Conservation (phyloP, 2,797 vertebrate species). For the Leptatherina wallacei region DNA sequence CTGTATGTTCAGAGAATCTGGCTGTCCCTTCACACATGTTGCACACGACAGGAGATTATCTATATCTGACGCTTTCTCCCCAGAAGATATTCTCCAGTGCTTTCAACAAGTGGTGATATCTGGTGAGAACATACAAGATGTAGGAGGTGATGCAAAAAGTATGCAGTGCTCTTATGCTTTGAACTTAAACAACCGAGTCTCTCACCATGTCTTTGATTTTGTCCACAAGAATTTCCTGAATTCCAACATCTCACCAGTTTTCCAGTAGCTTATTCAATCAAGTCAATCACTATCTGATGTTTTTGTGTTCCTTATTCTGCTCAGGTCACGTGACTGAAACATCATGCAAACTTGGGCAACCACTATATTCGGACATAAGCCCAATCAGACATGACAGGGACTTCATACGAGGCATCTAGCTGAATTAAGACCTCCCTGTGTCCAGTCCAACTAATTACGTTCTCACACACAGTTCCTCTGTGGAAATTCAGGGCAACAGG, state of each 20-base stretch:
- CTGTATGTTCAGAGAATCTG: not conserved
- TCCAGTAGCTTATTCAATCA: not conserved
- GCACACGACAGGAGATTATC: not conserved
- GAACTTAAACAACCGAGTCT: not conserved
- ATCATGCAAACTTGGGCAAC: not conserved
- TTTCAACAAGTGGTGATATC: not conserved
- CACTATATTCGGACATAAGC: not conserved
- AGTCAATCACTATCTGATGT: not conserved
- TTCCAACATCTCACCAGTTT: not conserved
- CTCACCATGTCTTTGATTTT: not conserved
- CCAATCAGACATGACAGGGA: constrained; percentile 8
- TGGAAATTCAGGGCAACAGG: constrained; percentile 8
- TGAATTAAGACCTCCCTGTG: not conserved
- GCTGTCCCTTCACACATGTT: not conserved
- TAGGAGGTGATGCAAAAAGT: not conserved
- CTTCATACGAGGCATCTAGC: not conserved
- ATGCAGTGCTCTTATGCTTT: not conserved
- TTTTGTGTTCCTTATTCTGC: not conserved
- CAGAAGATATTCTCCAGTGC: not conserved
- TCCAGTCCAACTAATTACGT: constrained; percentile 5
- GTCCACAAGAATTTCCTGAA: not conserved
- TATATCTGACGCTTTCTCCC: not conserved
- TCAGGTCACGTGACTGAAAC: not conserved
- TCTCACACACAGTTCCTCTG: constrained; percentile 11
- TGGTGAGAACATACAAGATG: not conserved